A percentile compares a stretch with the other conserved stretches of the same genome.
These are phyloP conservation scores for Schizopygopsis pylzovi DNA, from an alignment of 2,797 vertebrate species.

Conservation along the genomic window DNA sequence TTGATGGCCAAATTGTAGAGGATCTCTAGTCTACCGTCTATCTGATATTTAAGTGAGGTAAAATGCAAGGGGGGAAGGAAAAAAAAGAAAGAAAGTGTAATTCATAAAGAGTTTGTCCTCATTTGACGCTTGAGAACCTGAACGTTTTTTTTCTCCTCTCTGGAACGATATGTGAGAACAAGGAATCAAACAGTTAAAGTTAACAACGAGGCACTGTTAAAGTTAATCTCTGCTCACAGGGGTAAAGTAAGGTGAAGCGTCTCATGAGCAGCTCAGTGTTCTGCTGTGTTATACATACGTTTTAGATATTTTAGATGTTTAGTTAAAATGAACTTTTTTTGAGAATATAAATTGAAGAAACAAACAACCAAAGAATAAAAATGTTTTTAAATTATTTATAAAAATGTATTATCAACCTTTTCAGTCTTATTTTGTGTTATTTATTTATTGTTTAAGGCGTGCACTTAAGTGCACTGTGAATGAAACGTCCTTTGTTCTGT, in stretches of 20 bases:
- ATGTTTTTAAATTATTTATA: background rate
- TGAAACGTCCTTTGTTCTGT: background rate
- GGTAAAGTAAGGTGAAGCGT: constrained; percentile 53
- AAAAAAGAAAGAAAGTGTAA: background rate
- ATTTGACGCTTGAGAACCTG: constrained; percentile 61
- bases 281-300: background rate
- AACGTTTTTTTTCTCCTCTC: constrained; percentile 42
- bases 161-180: constrained; percentile 59
- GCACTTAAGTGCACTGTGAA: background rate
- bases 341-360: background rate
- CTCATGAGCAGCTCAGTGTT: constrained; percentile 11
- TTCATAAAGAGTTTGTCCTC: constrained; percentile 65
- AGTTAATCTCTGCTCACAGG: constrained; percentile 42
- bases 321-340: background rate
- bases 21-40: background rate
- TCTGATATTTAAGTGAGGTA: constrained; percentile 2
- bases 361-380: background rate
- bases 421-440: background rate
- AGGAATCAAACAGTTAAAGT: constrained; percentile 45
- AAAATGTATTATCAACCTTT: background rate
- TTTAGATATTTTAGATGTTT: constrained; percentile 18
- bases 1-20: background rate
- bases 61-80: background rate
- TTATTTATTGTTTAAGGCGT: background rate
- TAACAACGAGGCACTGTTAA: constrained; percentile 63